Percentiles rank a stretch among this genome's conserved stretches.
Conservation (phyloP, 2,113 vertebrate genomes). For the Pangasianodon gigas region DNA sequence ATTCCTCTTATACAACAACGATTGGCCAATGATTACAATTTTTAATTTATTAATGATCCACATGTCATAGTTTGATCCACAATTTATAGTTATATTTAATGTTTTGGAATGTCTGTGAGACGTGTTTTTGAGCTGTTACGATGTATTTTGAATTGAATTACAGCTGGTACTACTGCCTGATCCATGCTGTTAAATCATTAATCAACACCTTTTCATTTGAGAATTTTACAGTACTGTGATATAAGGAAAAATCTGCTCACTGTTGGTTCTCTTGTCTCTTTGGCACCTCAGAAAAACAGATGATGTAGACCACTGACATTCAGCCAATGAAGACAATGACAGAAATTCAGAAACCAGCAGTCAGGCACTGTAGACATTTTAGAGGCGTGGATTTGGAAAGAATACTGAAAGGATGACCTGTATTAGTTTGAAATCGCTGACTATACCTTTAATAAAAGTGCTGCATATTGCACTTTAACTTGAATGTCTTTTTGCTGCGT, state of each 20-base stretch:
- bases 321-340: neutral
- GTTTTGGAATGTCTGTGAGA: neutral
- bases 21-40: neutral
- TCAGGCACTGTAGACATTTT: neutral
- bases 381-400: neutral
- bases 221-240: too few relatives aligned
- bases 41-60: neutral
- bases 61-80: neutral
- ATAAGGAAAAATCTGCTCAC: neutral
- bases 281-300: neutral
- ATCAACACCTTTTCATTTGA: neutral
- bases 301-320: neutral
- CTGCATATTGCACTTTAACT: conserved; percentile 8
- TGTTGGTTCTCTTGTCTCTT: neutral
- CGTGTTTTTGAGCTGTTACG: neutral
- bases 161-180: neutral
- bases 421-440: neutral
- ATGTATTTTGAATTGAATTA: neutral
- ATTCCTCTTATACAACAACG: neutral
- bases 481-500: neutral
- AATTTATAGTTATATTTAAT: neutral
- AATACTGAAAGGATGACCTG: neutral
- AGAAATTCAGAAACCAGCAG: neutral
- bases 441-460: conserved; percentile 21
- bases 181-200: neutral